Conservation (phyloP, 2,888 invertebrate species). For the Chesias legatella region DNA sequence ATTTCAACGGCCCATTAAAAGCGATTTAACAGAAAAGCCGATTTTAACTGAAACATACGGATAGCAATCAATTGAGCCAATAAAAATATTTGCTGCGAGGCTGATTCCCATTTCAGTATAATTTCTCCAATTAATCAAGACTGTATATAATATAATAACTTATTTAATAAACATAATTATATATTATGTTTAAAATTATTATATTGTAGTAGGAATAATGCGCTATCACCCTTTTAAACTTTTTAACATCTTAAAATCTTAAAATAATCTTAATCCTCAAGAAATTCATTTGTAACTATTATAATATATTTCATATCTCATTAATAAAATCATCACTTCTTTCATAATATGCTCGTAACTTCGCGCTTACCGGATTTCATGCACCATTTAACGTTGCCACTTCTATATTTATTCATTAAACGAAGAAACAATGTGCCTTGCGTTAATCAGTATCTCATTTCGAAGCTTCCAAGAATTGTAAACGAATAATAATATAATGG, state of each 20-base stretch:
- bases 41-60: constrained; percentile 21
- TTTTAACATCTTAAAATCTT: too few relatives aligned
- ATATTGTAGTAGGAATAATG: too few relatives aligned
- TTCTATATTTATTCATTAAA: constrained; percentile 12
- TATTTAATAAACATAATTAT: too few relatives aligned
- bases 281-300: too few relatives aligned
- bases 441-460: constrained; percentile 1
- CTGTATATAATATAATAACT: too few relatives aligned
- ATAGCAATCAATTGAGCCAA: constrained; percentile 23
- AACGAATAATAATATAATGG: too few relatives aligned
- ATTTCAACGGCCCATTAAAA: constrained; percentile 26
- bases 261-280: too few relatives aligned
- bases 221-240: too few relatives aligned
- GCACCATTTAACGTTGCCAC: constrained; percentile 11
- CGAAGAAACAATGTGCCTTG: not conserved
- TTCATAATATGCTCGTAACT: not conserved
- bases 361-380: constrained; percentile 5
- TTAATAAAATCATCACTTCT: too few relatives aligned
- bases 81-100: constrained; percentile 19
- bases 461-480: not conserved
- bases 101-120: constrained; percentile 12
- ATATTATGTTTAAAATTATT: too few relatives aligned
- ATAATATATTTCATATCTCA: too few relatives aligned
- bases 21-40: constrained; percentile 25
- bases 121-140: constrained; percentile 12